Evolutionary conservation across 1,140 invertebrate genomes (phyloP).

Genomic region (Delia radicum): DNA sequence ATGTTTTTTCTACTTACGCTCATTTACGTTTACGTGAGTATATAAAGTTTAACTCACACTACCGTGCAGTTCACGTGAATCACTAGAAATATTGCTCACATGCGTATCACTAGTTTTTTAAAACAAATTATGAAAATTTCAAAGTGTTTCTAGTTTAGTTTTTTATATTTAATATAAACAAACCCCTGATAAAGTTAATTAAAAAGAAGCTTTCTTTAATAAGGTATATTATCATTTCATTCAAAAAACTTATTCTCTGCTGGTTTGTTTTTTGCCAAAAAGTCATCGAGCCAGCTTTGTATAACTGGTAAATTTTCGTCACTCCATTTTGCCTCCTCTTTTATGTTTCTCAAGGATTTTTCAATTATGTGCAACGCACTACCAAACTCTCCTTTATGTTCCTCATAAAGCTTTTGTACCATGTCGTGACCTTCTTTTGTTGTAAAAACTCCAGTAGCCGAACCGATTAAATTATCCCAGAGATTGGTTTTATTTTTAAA

Average conservation of each 20-base stretch:
- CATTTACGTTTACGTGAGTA: too few relatives aligned
- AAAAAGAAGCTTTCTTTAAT: too few relatives aligned
- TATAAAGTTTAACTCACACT: too few relatives aligned
- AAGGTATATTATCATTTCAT: too few relatives aligned
- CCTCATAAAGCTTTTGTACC: constrained; percentile 64
- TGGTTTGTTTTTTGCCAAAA: constrained; percentile 49
- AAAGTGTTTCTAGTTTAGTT: too few relatives aligned
- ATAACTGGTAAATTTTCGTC: constrained; percentile 70
- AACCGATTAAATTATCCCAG: constrained; percentile 71
- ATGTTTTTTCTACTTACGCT: too few relatives aligned
- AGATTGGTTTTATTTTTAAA: constrained; percentile 67
- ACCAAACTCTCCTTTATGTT: constrained; percentile 60
- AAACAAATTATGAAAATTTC: too few relatives aligned
- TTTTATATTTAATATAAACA: too few relatives aligned
- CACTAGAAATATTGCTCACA: too few relatives aligned
- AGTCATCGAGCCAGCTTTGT: constrained; percentile 66
- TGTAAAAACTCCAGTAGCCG: constrained; percentile 69
- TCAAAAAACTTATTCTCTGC: constrained; percentile 28
- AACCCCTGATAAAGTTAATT: neutral
- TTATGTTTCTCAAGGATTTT: constrained; percentile 67
- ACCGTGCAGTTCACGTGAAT: too few relatives aligned
- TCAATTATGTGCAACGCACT: constrained; percentile 67
- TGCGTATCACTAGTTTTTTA: too few relatives aligned
- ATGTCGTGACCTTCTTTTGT: constrained; percentile 69
- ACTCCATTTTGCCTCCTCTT: constrained; percentile 70